Conservation (phyloP, 2,888 invertebrate genomes). For the Hirtodrosophila alboralis region DNA sequence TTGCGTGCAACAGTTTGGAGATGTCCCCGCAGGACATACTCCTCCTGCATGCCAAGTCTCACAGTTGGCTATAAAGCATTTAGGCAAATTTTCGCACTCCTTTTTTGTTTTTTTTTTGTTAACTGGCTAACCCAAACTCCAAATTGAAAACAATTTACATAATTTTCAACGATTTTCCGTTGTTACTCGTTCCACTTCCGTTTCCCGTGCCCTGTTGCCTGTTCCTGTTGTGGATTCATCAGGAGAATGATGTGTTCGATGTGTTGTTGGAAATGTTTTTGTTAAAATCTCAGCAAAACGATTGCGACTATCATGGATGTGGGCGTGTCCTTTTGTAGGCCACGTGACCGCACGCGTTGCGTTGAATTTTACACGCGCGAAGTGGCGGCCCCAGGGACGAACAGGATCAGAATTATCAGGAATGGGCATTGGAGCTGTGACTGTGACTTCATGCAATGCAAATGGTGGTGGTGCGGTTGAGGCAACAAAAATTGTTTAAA, state of each 20-base stretch:
- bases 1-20: constrained; percentile 56
- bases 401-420: constrained; percentile 22
- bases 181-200: constrained; percentile 33
- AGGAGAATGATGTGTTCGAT: constrained; percentile 49
- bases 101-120: constrained; percentile 52
- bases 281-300: constrained; percentile 47
- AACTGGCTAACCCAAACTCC: constrained; percentile 17
- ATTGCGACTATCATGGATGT: constrained; percentile 74
- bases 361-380: constrained; percentile 73
- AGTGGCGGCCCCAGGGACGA: constrained; percentile 53
- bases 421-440: constrained; percentile 13
- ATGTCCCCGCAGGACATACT: constrained; percentile 32
- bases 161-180: constrained; percentile 71
- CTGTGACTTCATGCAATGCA: constrained; percentile 47
- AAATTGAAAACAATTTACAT: constrained; percentile 69
- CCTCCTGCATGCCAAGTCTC: constrained; percentile 32
- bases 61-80: constrained; percentile 72
- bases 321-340: constrained; percentile 60
- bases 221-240: constrained; percentile 42
- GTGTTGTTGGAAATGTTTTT: constrained; percentile 50
- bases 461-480: constrained; percentile 63
- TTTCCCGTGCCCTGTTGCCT: constrained; percentile 1
- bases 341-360: constrained; percentile 77
- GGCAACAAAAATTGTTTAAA: constrained; percentile 56
- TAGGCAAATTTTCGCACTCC: constrained; percentile 81